Percentiles rank a stretch among this genome's conserved stretches.
phyloP scores from a whole-genome alignment of 92 coral and sea anemone genomes.

The Porites evermanni region DNA sequence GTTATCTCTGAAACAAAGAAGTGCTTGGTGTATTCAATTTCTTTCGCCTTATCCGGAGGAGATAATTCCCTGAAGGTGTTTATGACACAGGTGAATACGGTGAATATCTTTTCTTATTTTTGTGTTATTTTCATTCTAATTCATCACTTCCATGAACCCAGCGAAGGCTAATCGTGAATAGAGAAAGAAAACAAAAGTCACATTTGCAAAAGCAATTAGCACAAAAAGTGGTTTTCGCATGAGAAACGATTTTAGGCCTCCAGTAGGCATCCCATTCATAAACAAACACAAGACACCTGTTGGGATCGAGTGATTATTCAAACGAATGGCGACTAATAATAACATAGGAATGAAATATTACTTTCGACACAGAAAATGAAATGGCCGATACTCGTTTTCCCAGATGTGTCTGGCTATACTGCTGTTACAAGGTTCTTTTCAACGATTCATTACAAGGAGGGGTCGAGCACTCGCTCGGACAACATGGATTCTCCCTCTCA shows the following conservation, averaged over 20 bases:
- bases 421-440: not conserved
- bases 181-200: not conserved
- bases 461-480: no score
- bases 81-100: not conserved
- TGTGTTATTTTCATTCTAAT: not conserved
- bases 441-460: not conserved
- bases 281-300: constrained; percentile 11
- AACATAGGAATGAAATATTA: constrained; percentile 22
- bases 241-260: not conserved
- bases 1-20: not conserved
- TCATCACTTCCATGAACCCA: not conserved
- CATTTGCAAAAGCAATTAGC: constrained; percentile 37
- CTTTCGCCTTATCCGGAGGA: not conserved
- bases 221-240: not conserved
- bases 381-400: constrained; percentile 8
- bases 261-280: not conserved
- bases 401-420: constrained; percentile 1
- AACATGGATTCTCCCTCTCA: no score
- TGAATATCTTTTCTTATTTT: not conserved
- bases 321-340: not conserved
- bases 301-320: constrained; percentile 1
- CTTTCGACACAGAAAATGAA: constrained; percentile 12
- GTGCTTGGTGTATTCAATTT: not conserved
- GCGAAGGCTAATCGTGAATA: not conserved
- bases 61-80: not conserved